A percentile compares a stretch with the other conserved stretches of the same genome.
Conservation (phyloP, 1,140 invertebrate genomes). For the Sarcophaga bullata region DNA sequence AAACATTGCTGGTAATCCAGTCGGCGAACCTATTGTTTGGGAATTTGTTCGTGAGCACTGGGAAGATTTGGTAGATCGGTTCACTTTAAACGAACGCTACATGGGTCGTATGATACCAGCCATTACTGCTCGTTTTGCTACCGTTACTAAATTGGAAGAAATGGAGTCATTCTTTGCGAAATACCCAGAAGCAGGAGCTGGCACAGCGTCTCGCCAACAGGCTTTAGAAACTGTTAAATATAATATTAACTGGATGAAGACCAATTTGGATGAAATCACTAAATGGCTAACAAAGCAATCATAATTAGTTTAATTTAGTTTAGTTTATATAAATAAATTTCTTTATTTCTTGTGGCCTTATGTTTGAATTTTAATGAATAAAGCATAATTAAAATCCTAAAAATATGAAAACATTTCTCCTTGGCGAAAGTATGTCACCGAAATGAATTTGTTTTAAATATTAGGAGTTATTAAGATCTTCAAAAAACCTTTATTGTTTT, state of each 20-base stretch:
- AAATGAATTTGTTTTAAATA: too few relatives aligned
- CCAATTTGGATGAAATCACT: constrained; percentile 68
- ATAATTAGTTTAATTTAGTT: not conserved
- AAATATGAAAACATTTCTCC: too few relatives aligned
- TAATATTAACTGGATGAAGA: constrained; percentile 82
- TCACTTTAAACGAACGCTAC: constrained; percentile 82
- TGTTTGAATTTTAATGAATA: too few relatives aligned
- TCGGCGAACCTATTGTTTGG: constrained; percentile 81
- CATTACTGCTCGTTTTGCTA: constrained; percentile 77
- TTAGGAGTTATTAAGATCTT: too few relatives aligned
- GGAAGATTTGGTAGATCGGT: constrained; percentile 76
- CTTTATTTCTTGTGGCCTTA: too few relatives aligned
- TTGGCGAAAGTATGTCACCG: too few relatives aligned
- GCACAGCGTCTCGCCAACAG: constrained; percentile 73
- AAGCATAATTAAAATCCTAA: too few relatives aligned
- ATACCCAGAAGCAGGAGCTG: constrained; percentile 89
- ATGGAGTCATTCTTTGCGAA: constrained; percentile 80
- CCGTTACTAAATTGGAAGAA: constrained; percentile 76
- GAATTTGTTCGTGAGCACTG: constrained; percentile 81
- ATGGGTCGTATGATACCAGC: constrained; percentile 78
- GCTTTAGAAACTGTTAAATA: constrained; percentile 82
- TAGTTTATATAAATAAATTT: too few relatives aligned
- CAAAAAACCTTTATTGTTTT: too few relatives aligned
- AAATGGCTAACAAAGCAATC: constrained; percentile 67
- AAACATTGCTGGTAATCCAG: constrained; percentile 77